Base-by-base conservation (phyloP, 1,140 invertebrate species). In the Grapholita molesta region DNA sequence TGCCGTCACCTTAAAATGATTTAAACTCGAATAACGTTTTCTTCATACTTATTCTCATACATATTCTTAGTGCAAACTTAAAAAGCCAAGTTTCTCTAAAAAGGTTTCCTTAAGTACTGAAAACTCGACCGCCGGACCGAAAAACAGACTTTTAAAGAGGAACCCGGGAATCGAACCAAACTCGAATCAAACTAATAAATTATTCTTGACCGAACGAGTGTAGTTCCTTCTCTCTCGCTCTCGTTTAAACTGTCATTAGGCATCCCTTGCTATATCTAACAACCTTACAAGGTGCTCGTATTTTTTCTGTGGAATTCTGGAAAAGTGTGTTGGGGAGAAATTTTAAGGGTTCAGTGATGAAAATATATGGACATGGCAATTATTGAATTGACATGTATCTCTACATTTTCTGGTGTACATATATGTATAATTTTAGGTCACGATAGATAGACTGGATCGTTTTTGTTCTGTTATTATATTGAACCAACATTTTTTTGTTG, bases 181-280 rank as follows among this genome's bases (percentile, higher is more conserved):
- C 42, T 48, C 24, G n/a, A 61, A 61, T 61, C 55, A 25, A 61
- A 61, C 55, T 61, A 30, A 15, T 61, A 61, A 61, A 61, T 61
- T 15, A 61, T 61, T 28, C 55, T 28, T 61, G 55, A 61, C 55
- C 25, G 25, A 28, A 61, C n/a, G 25, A 30, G 24, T 15, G 25
- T n/a, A 18, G 18, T 32, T 30, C 0, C 55, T 28, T 61, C 55
- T 28, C 55, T 61, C 55, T 61, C 55, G 55, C 55, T 61, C 55
- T 18, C 28, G 55, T 61, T 61, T 32, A 61, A 61, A 61, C 25
- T 28, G 55, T 61, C 55, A 61, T 61, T 61, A 61, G 55, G 18
- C 55, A 25, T 61, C 55, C 25, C 55, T 61, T 61, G 32, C 55
- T n/a, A 61, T 55, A 55, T 61, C 55, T 32, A 61, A 61, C 55